phyloP scores from a whole-genome alignment of 1,140 invertebrate genomes.

The Cyrtorhinus lividipennis region DNA sequence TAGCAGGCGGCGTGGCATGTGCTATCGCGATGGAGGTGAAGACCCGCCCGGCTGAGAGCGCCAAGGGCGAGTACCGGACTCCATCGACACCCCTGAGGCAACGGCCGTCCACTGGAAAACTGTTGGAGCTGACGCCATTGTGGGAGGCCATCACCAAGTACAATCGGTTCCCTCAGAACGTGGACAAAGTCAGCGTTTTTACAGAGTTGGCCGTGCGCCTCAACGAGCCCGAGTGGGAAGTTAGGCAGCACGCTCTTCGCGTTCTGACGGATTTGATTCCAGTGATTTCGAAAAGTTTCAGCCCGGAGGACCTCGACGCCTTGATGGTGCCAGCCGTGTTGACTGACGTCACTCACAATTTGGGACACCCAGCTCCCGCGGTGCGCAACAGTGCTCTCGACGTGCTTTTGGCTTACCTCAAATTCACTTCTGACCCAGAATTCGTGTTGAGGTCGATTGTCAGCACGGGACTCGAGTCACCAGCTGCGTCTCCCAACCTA shows the following conservation, averaged over 20 bases:
- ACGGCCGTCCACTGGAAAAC: conserved; percentile 25
- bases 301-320: conserved; percentile 39
- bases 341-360: conserved; percentile 49
- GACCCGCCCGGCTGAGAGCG: conserved; percentile 12
- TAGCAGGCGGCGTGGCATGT: conserved; percentile 11
- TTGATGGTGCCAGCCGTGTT: conserved; percentile 39
- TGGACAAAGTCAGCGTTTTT: conserved; percentile 47
- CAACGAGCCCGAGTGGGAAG: conserved; percentile 64
- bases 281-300: conserved; percentile 34
- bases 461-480: conserved; percentile 41
- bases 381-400: conserved; percentile 59
- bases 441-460: conserved; percentile 43
- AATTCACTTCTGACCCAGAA: conserved; percentile 39
- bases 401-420: conserved; percentile 47
- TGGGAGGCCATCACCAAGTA: conserved; percentile 57
- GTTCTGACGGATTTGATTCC: conserved; percentile 59
- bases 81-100: conserved; percentile 25
- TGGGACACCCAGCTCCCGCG: conserved; percentile 57
- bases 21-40: conserved; percentile 7
- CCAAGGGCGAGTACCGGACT: conserved; percentile 10
- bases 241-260: conserved; percentile 57
- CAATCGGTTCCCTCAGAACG: conserved; percentile 37
- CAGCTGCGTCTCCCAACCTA: conserved; percentile 22
- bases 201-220: conserved; percentile 50
- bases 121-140: conserved; percentile 49